phyloP scores from a whole-genome alignment of 2,797 vertebrate species.

The Balearica regulorum region DNA sequence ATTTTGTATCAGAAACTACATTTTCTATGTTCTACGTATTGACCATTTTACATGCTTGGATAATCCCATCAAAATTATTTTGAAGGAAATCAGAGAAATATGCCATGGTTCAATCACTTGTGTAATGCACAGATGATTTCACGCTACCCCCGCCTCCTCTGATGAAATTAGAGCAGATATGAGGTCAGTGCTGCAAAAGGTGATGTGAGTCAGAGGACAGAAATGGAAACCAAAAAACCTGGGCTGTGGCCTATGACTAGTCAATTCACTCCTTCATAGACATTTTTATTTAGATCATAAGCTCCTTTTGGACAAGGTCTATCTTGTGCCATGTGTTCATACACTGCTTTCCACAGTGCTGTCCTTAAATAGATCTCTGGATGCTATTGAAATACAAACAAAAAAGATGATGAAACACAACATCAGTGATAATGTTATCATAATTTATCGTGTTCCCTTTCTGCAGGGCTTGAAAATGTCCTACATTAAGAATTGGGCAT shows the following conservation, averaged over 20 bases:
- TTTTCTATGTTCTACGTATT: neutral
- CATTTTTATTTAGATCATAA: neutral
- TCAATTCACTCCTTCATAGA: neutral
- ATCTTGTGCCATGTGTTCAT: neutral
- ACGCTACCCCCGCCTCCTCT: neutral
- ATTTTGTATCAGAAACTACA: neutral
- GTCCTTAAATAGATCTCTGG: neutral
- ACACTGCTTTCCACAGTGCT: neutral
- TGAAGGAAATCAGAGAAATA: conserved; percentile 1
- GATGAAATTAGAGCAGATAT: neutral
- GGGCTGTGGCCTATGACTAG: neutral
- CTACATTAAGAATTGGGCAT: neutral
- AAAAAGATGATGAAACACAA: neutral
- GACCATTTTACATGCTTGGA: neutral
- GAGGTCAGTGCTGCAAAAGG: neutral
- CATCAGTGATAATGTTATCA: neutral
- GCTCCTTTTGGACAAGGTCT: neutral
- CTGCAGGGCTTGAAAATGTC: neutral
- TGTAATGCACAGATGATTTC: neutral
- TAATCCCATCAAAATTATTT: neutral
- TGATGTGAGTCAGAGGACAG: neutral
- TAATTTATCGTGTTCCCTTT: neutral
- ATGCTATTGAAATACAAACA: neutral
- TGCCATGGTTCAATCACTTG: neutral
- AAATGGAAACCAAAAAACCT: neutral